These are phyloP conservation scores for Ceratothoa steindachneri DNA, from an alignment of 2,888 invertebrate species.

Conservation along the genomic window DNA sequence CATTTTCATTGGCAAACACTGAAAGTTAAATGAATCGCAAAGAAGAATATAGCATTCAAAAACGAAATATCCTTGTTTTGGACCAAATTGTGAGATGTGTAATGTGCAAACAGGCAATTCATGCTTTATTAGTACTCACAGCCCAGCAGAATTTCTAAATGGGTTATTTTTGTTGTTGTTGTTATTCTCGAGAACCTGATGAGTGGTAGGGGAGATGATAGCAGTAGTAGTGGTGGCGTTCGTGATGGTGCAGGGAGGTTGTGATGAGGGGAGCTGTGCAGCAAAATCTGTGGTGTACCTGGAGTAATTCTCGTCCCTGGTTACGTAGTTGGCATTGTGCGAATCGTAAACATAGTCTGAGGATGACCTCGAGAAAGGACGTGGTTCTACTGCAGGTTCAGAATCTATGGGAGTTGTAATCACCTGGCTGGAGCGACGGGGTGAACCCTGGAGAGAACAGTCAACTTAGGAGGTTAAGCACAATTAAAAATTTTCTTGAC, in stretches of 20 bases:
- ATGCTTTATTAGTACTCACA: constrained; percentile 4
- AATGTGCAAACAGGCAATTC: no score
- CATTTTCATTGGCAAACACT: no score
- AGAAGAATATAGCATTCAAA: no score
- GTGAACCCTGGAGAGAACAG: not conserved
- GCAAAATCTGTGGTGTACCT: constrained; percentile 22
- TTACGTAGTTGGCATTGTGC: constrained; percentile 45
- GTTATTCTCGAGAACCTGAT: not conserved
- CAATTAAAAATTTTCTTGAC: no score
- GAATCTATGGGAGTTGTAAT: not conserved
- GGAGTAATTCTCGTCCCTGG: constrained; percentile 34
- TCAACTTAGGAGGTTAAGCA: no score
- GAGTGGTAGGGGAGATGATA: not conserved
- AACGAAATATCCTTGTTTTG: no score
- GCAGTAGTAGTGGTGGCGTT: not conserved
- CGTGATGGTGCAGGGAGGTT: constrained; percentile 5
- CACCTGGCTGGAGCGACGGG: constrained; percentile 2
- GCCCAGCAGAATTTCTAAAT: not conserved
- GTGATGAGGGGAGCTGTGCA: no score
- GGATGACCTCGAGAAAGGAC: not conserved
- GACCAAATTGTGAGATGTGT: no score
- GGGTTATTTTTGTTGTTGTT: constrained; percentile 15
- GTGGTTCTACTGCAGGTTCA: not conserved
- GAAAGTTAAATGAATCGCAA: no score
- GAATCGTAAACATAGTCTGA: constrained; percentile 38